Evolutionary conservation across 2,888 invertebrate species (phyloP), one percentile per base, ranked within the genome.

Genomic region (Tridacna gigas): DNA sequence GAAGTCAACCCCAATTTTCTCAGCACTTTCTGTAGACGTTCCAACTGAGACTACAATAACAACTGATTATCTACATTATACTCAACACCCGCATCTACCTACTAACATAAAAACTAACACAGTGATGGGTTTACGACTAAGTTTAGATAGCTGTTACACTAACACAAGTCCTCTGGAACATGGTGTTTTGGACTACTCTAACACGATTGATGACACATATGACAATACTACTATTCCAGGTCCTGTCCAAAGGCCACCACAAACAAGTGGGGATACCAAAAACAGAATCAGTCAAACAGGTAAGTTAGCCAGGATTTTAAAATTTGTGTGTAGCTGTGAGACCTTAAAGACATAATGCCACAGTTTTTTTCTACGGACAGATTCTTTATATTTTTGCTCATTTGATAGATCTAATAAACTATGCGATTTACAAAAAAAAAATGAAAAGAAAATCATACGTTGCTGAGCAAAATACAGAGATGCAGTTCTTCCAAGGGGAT

Each of bases 151-250:
- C 20, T 12, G 5, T 2, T 20, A 9, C 25, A 51, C 48, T 71
- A 71, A 71, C 48, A 71, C 20, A 22, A 51, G 12, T 48, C 22
- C 51, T 71, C 51, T 51, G 71, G 71, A 5, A 25, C n/a, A 15
- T n/a, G 71, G n/a, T 22, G 4, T 7, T 12, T 11, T 51, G 20
- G 22, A 22, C 5, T 20, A 13, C 67, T 28, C 69, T 63, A 75
- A 76, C 47, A 71, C 61, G 37, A 26, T 45, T 22, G 45, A 63
- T 45, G 60, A 79, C 28, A n/a, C 71, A 3, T 85, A 85, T 76
- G 85, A 85, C 61, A 80, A 85, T 47, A 82, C 85, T 7, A 80
- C 61, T 47, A 47, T 65, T 75, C 75, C 75, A 71, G 71, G 71
- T 51, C 0, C 71, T 26, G 1, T 51, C 13, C 71, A 22, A 4